Conservation (phyloP, 92 coral and sea anemone genomes). For the Siderastrea radians region DNA sequence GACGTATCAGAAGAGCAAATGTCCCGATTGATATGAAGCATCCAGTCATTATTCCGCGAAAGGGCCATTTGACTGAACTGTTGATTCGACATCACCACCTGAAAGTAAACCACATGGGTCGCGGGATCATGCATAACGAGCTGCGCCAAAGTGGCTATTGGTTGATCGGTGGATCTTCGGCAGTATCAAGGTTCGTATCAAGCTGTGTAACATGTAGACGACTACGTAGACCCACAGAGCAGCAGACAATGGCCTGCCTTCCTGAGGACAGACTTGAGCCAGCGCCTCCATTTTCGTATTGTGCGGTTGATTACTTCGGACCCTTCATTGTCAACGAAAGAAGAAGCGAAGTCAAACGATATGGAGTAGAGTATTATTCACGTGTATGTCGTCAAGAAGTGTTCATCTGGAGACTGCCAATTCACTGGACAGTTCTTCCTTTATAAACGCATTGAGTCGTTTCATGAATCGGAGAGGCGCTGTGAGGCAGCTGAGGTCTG, state of each 20-base stretch:
- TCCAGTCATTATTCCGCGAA: background rate
- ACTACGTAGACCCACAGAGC: background rate
- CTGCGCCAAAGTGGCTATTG: slow-evolving; percentile 15
- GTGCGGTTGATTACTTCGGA: slow-evolving; percentile 50
- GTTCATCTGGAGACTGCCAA: background rate
- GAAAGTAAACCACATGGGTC: slow-evolving; percentile 33
- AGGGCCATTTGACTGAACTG: background rate
- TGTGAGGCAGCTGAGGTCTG: slow-evolving; percentile 36
- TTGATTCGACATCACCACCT: slow-evolving; percentile 9
- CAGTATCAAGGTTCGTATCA: slow-evolving; percentile 1
- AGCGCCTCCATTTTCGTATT: slow-evolving; percentile 37
- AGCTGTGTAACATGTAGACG: slow-evolving; percentile 24
- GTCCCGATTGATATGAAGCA: background rate
- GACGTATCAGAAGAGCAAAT: no score
- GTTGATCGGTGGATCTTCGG: background rate
- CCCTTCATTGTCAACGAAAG: slow-evolving; percentile 36
- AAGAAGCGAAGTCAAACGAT: background rate
- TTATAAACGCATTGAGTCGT: slow-evolving; percentile 1
- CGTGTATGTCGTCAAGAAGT: slow-evolving; percentile 8
- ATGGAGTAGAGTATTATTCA: slow-evolving; percentile 39
- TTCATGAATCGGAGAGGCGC: background rate
- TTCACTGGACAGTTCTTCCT: slow-evolving; percentile 37
- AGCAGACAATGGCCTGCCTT: slow-evolving; percentile 32
- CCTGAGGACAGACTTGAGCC: slow-evolving; percentile 46
- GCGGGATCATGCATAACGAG: slow-evolving; percentile 23